These are phyloP conservation scores for Dasyurus viverrinus DNA, from an alignment of 2,113 vertebrate genomes.

Conservation along the genomic window DNA sequence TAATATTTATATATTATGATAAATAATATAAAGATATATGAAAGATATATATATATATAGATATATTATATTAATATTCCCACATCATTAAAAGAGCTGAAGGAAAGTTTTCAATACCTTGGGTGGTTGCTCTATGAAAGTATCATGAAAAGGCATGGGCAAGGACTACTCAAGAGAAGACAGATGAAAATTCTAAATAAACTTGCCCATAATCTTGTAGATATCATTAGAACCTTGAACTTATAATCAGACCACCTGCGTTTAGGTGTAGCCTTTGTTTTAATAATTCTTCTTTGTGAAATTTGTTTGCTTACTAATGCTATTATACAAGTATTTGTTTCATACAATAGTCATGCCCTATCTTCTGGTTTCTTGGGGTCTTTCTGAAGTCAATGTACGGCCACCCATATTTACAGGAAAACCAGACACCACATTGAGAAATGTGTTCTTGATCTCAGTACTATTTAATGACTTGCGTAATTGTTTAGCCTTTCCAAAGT, in stretches of 20 bases:
- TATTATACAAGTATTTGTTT: constrained; percentile 44
- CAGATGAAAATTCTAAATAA: not conserved
- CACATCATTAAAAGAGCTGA: no score
- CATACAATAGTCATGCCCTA: constrained; percentile 41
- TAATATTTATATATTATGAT: no score
- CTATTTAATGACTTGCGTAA: constrained; percentile 54
- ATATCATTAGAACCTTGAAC: not conserved
- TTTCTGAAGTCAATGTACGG: constrained; percentile 46
- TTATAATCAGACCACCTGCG: not conserved
- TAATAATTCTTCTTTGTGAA: not conserved
- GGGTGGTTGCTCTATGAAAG: no score
- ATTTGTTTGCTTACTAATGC: constrained; percentile 9
- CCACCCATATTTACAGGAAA: constrained; percentile 44
- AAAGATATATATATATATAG: no score
- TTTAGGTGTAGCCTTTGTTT: not conserved
- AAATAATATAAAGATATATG: no score
- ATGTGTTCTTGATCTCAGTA: constrained; percentile 53
- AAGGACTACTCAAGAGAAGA: no score
- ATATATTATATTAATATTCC: not conserved
- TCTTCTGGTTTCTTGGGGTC: constrained; percentile 31
- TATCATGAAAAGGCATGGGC: no score
- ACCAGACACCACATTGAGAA: constrained; percentile 33
- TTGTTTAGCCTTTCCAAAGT: constrained; percentile 57
- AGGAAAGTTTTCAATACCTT: no score
- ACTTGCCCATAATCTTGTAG: not conserved